Percentiles rank a stretch among this genome's conserved stretches.
Evolutionary conservation across 2,797 vertebrate species (phyloP).

Genomic region (Phoeniculus purpureus): DNA sequence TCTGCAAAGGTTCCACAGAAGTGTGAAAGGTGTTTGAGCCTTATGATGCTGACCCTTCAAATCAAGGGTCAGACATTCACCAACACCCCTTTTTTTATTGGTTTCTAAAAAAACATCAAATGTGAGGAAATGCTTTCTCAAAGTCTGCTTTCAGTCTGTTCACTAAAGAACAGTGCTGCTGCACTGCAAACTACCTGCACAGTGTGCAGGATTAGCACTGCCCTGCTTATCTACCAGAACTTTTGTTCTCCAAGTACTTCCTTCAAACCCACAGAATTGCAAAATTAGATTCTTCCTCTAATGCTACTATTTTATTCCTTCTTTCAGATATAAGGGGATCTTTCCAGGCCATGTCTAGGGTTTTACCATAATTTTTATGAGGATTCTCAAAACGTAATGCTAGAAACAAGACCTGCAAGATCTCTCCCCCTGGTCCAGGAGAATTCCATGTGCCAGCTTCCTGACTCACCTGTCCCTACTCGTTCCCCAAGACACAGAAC

Average conservation of each 20-base stretch:
- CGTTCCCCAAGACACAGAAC: background rate
- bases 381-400: background rate
- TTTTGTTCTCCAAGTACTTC: background rate
- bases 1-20: background rate
- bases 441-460: background rate
- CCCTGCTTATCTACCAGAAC: background rate
- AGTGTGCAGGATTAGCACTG: background rate
- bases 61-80: background rate
- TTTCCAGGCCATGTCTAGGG: background rate
- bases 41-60: background rate
- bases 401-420: background rate
- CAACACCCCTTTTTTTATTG: accelerated
- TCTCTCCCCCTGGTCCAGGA: background rate
- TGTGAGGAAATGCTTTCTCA: background rate
- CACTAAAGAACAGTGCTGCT: background rate
- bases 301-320: background rate
- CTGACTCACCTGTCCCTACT: background rate
- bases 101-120: background rate
- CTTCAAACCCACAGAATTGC: background rate
- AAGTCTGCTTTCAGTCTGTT: background rate
- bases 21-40: background rate
- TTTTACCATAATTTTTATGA: background rate
- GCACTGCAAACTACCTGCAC: background rate
- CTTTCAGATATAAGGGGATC: background rate
- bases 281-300: background rate